Evolutionary conservation across 2,888 invertebrate genomes (phyloP).

Genomic region (Blomia tropicalis): DNA sequence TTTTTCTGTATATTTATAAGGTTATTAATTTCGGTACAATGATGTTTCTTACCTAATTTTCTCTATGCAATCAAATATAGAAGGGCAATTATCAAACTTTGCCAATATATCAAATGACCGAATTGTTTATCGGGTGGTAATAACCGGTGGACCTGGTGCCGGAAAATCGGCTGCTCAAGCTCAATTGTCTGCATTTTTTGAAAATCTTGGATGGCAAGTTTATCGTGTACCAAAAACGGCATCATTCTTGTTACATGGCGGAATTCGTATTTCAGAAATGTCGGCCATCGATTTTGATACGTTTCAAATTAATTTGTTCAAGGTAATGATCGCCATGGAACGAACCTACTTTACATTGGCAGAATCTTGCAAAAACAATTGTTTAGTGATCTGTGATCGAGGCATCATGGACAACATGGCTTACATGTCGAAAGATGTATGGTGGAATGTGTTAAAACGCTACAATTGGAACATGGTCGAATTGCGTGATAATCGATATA

Average conservation of each 20-base stretch:
- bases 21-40: too few species aligned
- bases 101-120: slow-evolving; percentile 12
- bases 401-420: slow-evolving; percentile 97
- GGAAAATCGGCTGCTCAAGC: slow-evolving; percentile 95
- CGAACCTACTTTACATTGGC: slow-evolving; percentile 76
- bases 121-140: slow-evolving; percentile 63
- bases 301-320: slow-evolving; percentile 90
- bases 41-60: too few species aligned
- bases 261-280: slow-evolving; percentile 89
- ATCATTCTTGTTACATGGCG: slow-evolving; percentile 57
- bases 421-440: slow-evolving; percentile 43
- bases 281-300: slow-evolving; percentile 68
- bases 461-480: slow-evolving; percentile 81
- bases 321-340: slow-evolving; percentile 92
- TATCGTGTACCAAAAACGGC: slow-evolving; percentile 39
- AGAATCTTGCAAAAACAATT: slow-evolving; percentile 63
- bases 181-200: slow-evolving; percentile 88
- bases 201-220: slow-evolving; percentile 99
- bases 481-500: slow-evolving; percentile 77
- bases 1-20: too few species aligned
- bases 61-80: too few species aligned
- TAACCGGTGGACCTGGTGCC: slow-evolving; percentile 90
- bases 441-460: background rate
- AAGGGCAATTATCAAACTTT: too few species aligned
- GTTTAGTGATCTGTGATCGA: slow-evolving; percentile 93